Evolutionary conservation across 2,113 vertebrate genomes (phyloP).

Genomic region (Ammodytes dubius): DNA sequence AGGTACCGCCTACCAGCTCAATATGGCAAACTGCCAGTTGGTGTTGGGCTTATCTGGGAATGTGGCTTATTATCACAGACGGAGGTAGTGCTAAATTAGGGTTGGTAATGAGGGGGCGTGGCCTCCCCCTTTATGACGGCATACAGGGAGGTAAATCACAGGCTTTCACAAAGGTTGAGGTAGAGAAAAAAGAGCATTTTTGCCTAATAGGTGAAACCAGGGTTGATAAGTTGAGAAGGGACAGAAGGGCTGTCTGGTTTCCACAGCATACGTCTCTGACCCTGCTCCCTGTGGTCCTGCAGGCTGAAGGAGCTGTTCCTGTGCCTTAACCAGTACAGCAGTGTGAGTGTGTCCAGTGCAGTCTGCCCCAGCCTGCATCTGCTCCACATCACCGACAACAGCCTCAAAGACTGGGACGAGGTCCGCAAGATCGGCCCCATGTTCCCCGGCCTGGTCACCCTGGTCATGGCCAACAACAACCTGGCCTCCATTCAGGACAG

Average conservation of each 20-base stretch:
- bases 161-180: no score
- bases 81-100: no score
- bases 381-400: constrained; percentile 98
- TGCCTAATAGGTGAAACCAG: no score
- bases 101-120: no score
- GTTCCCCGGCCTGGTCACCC: constrained; percentile 94
- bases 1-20: no score
- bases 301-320: constrained; percentile 98
- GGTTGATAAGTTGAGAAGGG: no score
- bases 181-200: no score
- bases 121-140: no score
- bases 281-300: constrained; percentile 40
- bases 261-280: background rate
- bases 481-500: constrained; percentile 90
- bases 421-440: constrained; percentile 94
- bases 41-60: no score
- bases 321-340: constrained; percentile 98
- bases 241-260: background rate
- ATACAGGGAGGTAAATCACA: no score
- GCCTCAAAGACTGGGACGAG: constrained; percentile 95
- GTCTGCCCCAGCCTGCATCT: constrained; percentile 93
- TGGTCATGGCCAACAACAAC: constrained; percentile 96
- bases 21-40: no score
- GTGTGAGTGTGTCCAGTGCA: constrained; percentile 89
- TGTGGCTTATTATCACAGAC: no score